Conservation (phyloP, 2,113 vertebrate genomes). For the Hypomesus transpacificus region DNA sequence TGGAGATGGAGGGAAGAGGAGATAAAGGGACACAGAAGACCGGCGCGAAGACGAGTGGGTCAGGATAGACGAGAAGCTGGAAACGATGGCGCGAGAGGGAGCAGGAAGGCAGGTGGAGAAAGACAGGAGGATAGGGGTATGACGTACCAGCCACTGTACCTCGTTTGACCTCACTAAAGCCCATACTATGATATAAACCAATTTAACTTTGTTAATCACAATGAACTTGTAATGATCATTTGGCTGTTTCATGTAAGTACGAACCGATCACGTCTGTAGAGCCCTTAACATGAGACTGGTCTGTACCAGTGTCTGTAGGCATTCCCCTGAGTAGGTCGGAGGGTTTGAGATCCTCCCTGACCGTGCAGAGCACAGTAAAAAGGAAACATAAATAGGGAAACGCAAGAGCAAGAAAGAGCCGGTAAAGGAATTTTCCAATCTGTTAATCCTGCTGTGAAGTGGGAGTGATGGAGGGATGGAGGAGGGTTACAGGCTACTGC, state of each 20-base stretch:
- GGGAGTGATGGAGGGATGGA: background rate
- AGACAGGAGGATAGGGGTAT: background rate
- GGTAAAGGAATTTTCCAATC: slow-evolving; percentile 12
- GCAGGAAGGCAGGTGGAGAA: background rate
- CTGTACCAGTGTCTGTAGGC: background rate
- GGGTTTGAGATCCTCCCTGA: background rate
- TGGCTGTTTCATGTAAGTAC: background rate
- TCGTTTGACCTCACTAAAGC: too few species aligned
- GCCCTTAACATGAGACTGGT: background rate
- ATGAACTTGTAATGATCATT: background rate
- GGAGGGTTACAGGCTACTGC: background rate
- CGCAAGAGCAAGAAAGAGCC: slow-evolving; percentile 1
- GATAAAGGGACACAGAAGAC: too few species aligned
- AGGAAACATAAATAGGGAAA: slow-evolving; percentile 7
- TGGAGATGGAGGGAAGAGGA: background rate
- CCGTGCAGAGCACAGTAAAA: background rate
- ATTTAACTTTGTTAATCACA: too few species aligned
- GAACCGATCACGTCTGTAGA: background rate
- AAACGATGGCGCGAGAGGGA: background rate
- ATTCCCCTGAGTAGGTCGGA: background rate
- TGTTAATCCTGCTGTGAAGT: slow-evolving; percentile 3
- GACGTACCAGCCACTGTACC: background rate
- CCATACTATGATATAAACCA: too few species aligned
- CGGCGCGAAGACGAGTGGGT: background rate
- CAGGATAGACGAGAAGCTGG: background rate